Percentiles rank a stretch among this genome's conserved stretches.
Evolutionary conservation across 2,797 vertebrate genomes (phyloP).

Genomic region (Gallirallus australis): DNA sequence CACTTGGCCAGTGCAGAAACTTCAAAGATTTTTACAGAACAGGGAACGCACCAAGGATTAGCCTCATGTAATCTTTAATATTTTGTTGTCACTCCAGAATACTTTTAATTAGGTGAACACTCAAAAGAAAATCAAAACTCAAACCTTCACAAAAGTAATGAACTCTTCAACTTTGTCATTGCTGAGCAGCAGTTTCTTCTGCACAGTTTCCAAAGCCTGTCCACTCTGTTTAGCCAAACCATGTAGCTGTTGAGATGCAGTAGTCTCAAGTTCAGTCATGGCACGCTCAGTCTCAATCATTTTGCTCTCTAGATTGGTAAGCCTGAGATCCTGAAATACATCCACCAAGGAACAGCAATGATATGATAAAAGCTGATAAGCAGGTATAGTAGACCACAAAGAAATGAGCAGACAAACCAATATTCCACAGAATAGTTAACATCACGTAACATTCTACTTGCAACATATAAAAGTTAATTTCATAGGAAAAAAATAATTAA

Average conservation of each 20-base stretch:
- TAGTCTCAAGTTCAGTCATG: conserved; percentile 83
- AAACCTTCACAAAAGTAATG: conserved; percentile 88
- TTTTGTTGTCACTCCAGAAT: neutral
- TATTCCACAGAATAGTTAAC: neutral
- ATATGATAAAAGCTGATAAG: neutral
- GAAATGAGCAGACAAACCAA: neutral
- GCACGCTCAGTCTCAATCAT: conserved; percentile 81
- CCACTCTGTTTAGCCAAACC: conserved; percentile 86
- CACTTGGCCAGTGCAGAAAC: neutral
- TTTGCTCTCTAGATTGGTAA: conserved; percentile 81
- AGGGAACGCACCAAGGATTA: neutral
- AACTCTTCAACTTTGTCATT: conserved; percentile 87
- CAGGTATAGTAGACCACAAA: neutral
- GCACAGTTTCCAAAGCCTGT: conserved; percentile 82
- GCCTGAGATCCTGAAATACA: conserved; percentile 81
- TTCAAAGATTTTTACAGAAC: neutral
- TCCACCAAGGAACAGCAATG: neutral
- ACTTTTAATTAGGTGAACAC: neutral
- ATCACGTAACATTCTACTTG: neutral
- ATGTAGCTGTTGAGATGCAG: conserved; percentile 86
- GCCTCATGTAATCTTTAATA: neutral
- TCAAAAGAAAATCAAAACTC: conserved; percentile 7
- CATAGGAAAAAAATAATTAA: neutral
- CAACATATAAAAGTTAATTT: neutral
- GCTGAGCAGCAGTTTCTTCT: conserved; percentile 82